Evolutionary conservation across 2,113 vertebrate genomes (phyloP).

Genomic region (Eidolon helvum): DNA sequence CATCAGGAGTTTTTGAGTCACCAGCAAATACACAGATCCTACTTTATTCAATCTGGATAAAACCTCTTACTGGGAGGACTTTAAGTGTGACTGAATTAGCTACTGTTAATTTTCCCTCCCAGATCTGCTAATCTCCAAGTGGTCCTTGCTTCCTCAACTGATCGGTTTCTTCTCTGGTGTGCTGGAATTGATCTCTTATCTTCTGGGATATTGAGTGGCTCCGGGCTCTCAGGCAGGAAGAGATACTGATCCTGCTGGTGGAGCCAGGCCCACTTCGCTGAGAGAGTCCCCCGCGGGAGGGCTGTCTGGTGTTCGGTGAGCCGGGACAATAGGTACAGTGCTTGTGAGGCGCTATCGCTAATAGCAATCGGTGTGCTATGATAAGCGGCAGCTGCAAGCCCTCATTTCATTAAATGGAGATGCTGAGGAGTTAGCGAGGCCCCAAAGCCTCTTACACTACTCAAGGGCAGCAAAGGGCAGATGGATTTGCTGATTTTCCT

Average conservation of each 20-base stretch:
- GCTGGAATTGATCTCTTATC: slow-evolving; percentile 39
- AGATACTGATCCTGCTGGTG: not conserved
- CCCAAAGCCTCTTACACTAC: not conserved
- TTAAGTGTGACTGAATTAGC: slow-evolving; percentile 67
- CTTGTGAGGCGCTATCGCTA: slow-evolving; percentile 28
- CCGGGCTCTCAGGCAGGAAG: not conserved
- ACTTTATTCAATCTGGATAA: slow-evolving; percentile 64
- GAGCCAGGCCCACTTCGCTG: not conserved
- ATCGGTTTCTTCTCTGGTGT: slow-evolving; percentile 28
- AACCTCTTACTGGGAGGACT: slow-evolving; percentile 53
- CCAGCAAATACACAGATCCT: not conserved
- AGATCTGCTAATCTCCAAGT: slow-evolving; percentile 34
- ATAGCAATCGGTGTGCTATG: slow-evolving; percentile 18
- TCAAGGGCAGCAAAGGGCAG: slow-evolving; percentile 47
- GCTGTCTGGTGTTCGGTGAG: not conserved
- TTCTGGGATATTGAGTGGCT: slow-evolving; percentile 44
- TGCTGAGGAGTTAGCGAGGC: not conserved
- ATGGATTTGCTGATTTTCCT: not conserved
- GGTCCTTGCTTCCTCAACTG: not conserved
- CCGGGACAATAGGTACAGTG: slow-evolving; percentile 24
- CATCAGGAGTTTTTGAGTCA: slow-evolving; percentile 27
- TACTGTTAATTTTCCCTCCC: not conserved
- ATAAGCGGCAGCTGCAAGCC: not conserved
- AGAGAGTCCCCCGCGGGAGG: not conserved
- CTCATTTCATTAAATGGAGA: slow-evolving; percentile 51